Evolutionary conservation across 2,113 vertebrate species (phyloP), one percentile per base, ranked within the genome.

Genomic region (Prochilodus magdalenae): DNA sequence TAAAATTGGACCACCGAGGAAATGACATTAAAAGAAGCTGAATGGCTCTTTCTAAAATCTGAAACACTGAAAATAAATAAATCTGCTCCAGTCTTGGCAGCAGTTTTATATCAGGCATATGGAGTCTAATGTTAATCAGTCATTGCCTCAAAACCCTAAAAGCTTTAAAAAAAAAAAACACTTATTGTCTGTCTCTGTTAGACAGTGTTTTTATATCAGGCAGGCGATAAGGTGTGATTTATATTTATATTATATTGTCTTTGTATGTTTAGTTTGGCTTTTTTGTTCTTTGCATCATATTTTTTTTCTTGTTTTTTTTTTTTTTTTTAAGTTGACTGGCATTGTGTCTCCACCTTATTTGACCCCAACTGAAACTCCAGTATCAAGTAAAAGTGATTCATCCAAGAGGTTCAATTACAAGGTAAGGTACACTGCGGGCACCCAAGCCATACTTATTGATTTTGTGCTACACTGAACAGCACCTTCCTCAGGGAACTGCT

Each of bases 351-450:
- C 94, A 59, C 86, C 85, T 78, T 95, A 76, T 62, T 53, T 85
- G 30, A 87, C 94, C 76, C 91, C 95, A 88, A 90, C 91, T 83
- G 94, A 94, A 75, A 94, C 95, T 55, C 93, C 95, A 44, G 82
- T 94, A 79, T 93, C 94, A 7, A 93, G 93, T 89, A 95, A 94
- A 89, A 93, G 93, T 1, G 59, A 91, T 40, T 95, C 95, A 86
- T 95, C 95, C 89, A 83, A 67, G 33, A 83, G 75, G 72, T 85
- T 88, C 53, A 81, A 72, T 81, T 85, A 83, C 83, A 84, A 88
- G 88, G 88, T 89, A 49, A 73, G 66, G 30, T 29, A 60, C 29
- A 83, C 15, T 75, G 75, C 20, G 24, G 47, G 15, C 65, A 24
- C 0, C 44, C 36, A 10, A 66, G 30, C 62, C 22, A 73, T 57